Percentiles rank a stretch among this genome's conserved stretches.
phyloP scores from a whole-genome alignment of 2,113 vertebrate species.

The Nyctibius bracteatus region DNA sequence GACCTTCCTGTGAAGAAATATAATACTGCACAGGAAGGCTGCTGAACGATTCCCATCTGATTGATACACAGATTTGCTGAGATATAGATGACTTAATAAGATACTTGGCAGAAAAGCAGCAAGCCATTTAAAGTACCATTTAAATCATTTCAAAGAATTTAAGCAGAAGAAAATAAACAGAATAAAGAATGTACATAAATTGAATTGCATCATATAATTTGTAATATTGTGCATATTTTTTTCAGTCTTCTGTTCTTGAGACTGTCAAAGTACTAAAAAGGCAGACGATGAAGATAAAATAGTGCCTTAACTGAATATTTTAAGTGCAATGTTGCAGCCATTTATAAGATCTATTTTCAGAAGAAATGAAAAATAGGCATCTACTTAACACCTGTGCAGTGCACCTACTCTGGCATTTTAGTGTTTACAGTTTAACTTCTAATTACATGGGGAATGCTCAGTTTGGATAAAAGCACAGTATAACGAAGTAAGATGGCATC shows the following conservation, averaged over 20 bases:
- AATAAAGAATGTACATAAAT: slow-evolving; percentile 7
- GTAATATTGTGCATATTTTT: background rate
- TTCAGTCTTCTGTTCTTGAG: slow-evolving; percentile 32
- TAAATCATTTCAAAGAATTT: slow-evolving; percentile 24
- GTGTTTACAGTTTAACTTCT: background rate
- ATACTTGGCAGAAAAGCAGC: background rate
- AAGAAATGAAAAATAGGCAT: background rate
- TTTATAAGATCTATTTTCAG: background rate
- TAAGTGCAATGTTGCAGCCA: background rate
- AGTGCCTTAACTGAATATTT: background rate
- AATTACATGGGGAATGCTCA: background rate
- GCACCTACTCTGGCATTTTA: background rate
- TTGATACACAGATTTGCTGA: background rate
- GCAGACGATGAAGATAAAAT: slow-evolving; percentile 22
- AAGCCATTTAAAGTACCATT: background rate
- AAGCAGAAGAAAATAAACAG: slow-evolving; percentile 22
- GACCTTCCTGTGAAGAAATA: background rate
- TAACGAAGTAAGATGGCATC: background rate
- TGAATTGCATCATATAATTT: background rate
- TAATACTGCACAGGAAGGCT: background rate
- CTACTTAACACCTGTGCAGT: background rate
- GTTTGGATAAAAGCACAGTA: background rate
- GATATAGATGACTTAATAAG: background rate
- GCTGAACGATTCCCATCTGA: background rate
- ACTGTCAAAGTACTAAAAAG: slow-evolving; percentile 35